Base-by-base conservation (phyloP, 2,113 vertebrate species). In the Menidia beryllina region DNA sequence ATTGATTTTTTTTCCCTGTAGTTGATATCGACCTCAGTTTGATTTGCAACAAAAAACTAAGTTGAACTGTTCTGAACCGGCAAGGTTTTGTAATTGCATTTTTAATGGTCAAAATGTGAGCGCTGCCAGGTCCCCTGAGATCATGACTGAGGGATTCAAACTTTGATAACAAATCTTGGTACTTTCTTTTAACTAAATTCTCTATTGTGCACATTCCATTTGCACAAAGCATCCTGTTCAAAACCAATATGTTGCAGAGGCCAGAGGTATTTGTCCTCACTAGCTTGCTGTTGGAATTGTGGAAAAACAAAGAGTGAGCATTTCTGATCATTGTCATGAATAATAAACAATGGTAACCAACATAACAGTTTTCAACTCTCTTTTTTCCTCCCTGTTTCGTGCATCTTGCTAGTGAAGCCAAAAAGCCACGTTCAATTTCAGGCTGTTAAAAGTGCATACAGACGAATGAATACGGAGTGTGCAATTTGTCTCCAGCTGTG, bases 61-160 rank as follows among this genome's bases (percentile, higher is more conserved):
- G 14, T 8, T 25, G 36, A 61, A 34, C 19, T 30, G 26, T 60
- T 26, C 20, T 10, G 2, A 15, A 43, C 13, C 2, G 38, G 17
- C 30, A 55, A 39, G 30, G 20, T 21, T 13, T 45, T n/a, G 13
- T 15, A 4, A 41, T 72, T 26, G 53, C 41, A 24, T 48, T 63
- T 49, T 26, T 5, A 27, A 5, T 26, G 9, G 30, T 72, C 69
- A 64, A 43, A 36, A 55, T 12, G 48, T 54, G 26, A n/a, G 17
- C 17, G 69, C 45, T 7, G 3, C 53, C 27, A 60, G 4, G 17
- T 48, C 25, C 27, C 13, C 17, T 60, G 24, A 69, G 69, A 63
- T 34, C n/a, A 50, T 62, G 36, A 60, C 14, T 41, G 8, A 25
- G 10, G 8, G 12, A 56, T 20, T 36, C 26, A 27, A 77, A 73